phyloP scores from a whole-genome alignment of 1,140 invertebrate genomes.

The Lerema accius region DNA sequence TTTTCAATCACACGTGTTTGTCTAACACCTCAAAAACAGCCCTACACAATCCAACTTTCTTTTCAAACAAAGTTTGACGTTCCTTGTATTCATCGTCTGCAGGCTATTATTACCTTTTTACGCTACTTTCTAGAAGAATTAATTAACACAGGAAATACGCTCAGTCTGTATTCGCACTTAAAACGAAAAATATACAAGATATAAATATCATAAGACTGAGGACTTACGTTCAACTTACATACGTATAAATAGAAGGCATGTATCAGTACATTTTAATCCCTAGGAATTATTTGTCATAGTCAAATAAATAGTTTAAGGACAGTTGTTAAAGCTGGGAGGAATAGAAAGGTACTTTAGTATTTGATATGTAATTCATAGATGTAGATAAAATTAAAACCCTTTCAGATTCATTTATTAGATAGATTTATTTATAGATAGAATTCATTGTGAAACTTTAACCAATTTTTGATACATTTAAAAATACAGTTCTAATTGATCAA shows the following conservation, averaged over 20 bases:
- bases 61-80: too few species aligned
- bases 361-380: constrained; percentile 27
- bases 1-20: too few species aligned
- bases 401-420: constrained; percentile 12
- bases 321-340: constrained; percentile 25
- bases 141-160: not conserved
- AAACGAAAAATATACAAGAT: constrained; percentile 16
- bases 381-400: constrained; percentile 14
- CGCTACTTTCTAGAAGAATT: not conserved
- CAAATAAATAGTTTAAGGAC: constrained; percentile 18
- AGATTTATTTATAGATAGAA: not conserved
- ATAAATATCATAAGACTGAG: constrained; percentile 32
- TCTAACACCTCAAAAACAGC: too few species aligned
- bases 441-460: not conserved
- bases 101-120: too few species aligned
- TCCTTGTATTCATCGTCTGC: too few species aligned
- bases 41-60: too few species aligned
- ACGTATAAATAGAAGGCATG: constrained; percentile 25
- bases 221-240: constrained; percentile 26
- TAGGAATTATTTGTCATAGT: constrained; percentile 21
- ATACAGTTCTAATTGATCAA: too few species aligned
- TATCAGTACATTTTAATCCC: constrained; percentile 22
- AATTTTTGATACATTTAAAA: too few species aligned
- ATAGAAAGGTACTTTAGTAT: constrained; percentile 31
- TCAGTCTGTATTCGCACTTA: not conserved